phyloP scores from a whole-genome alignment of 2,113 vertebrate species.

The Nibea coibor region DNA sequence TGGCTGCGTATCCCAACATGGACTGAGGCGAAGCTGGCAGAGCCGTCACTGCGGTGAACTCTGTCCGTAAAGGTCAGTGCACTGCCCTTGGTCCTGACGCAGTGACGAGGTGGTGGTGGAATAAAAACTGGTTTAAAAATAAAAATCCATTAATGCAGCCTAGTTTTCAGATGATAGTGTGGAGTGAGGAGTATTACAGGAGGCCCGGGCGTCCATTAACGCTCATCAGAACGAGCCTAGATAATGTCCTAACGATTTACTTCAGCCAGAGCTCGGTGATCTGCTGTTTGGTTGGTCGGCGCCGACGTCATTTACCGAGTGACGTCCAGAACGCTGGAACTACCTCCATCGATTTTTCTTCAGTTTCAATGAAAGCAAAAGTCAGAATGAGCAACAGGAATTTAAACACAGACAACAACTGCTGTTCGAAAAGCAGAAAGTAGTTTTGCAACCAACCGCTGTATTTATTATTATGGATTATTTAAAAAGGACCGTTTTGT shows the following conservation, averaged over 20 bases:
- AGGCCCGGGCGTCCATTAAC: conserved; percentile 38
- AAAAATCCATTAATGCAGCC: conserved; percentile 72
- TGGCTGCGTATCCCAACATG: conserved; percentile 22
- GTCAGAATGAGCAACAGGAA: neutral
- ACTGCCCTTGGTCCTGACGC: conserved; percentile 61
- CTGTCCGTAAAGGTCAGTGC: conserved; percentile 64
- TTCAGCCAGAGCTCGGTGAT: conserved; percentile 10
- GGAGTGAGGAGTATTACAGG: conserved; percentile 10
- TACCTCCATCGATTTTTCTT: too few relatives aligned
- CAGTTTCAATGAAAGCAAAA: too few relatives aligned
- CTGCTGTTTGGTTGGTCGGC: conserved; percentile 1
- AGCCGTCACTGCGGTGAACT: conserved; percentile 52
- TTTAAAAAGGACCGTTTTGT: neutral
- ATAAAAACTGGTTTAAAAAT: conserved; percentile 55
- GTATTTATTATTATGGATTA: neutral
- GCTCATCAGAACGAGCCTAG: neutral
- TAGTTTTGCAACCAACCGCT: neutral
- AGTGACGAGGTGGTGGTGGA: conserved; percentile 4
- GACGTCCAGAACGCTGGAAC: neutral
- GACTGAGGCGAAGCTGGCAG: conserved; percentile 48
- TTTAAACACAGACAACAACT: neutral
- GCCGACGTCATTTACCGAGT: neutral
- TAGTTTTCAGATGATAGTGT: conserved; percentile 38
- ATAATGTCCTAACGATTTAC: conserved; percentile 32
- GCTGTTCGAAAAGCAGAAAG: neutral